phyloP scores from a whole-genome alignment of 2,797 vertebrate genomes.

The Neostethus bicornis region DNA sequence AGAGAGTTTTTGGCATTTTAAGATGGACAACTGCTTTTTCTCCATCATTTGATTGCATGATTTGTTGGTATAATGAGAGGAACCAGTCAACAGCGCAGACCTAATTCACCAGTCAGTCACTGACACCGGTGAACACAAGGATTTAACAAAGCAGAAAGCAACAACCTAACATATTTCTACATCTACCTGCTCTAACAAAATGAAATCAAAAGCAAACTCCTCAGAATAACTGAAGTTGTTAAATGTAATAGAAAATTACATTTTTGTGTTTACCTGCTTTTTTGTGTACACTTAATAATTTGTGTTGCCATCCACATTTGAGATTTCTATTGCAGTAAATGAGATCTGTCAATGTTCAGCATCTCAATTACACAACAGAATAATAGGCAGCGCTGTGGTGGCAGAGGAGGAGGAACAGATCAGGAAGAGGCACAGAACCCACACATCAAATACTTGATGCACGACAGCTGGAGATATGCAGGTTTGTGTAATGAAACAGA shows the following conservation, averaged over 20 bases:
- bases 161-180: conserved; percentile 32
- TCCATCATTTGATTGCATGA: conserved; percentile 6
- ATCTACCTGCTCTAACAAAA: conserved; percentile 34
- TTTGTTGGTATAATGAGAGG: conserved; percentile 31
- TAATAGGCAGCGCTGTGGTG: conserved; percentile 62
- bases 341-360: conserved; percentile 81
- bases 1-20: conserved; percentile 11
- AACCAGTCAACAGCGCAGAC: conserved; percentile 12
- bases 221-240: conserved; percentile 62
- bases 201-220: conserved; percentile 50
- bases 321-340: conserved; percentile 77
- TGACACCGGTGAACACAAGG: conserved; percentile 41
- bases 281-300: conserved; percentile 69
- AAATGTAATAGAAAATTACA: conserved; percentile 63
- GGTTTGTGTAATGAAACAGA: conserved; percentile 12
- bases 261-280: conserved; percentile 40
- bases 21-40: conserved; percentile 16
- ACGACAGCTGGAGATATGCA: conserved; percentile 31
- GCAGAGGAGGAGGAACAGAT: conserved; percentile 14
- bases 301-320: conserved; percentile 69
- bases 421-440: conserved; percentile 15
- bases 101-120: conserved; percentile 23
- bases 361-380: conserved; percentile 78
- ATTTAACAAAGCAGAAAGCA: conserved; percentile 24
- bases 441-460: conserved; percentile 35